Conservation (phyloP, 2,888 invertebrate species). For the Epinotia brunnichana region DNA sequence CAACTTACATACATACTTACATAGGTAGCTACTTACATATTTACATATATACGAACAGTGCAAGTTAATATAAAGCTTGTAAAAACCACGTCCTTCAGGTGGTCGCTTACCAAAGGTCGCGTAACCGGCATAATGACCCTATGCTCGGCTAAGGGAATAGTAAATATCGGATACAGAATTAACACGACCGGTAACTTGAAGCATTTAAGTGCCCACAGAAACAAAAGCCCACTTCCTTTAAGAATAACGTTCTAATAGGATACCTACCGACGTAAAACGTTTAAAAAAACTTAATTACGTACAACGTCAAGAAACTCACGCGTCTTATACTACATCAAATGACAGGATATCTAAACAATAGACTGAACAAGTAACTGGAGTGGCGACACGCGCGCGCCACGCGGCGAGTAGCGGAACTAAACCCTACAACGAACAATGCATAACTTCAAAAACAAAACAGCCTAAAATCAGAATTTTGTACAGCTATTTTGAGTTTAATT, state of each 20-base stretch:
- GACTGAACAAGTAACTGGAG: slow-evolving; percentile 52
- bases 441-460: slow-evolving; percentile 7
- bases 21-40: too few relatives aligned
- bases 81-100: too few relatives aligned
- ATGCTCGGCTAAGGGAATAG: too few relatives aligned
- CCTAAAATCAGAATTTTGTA: too few relatives aligned
- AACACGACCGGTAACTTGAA: neutral
- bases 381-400: slow-evolving; percentile 70
- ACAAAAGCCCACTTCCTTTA: neutral
- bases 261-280: neutral
- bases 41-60: too few relatives aligned
- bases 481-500: neutral
- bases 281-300: slow-evolving; percentile 17
- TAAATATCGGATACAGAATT: neutral
- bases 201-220: neutral
- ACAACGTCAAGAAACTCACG: slow-evolving; percentile 29
- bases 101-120: too few relatives aligned
- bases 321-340: slow-evolving; percentile 17
- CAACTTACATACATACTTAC: too few relatives aligned
- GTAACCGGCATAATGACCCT: too few relatives aligned
- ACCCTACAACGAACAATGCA: slow-evolving; percentile 49
- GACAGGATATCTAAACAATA: slow-evolving; percentile 41
- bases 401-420: slow-evolving; percentile 67
- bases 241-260: neutral
- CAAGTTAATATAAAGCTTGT: too few relatives aligned